A percentile compares a stretch with the other conserved stretches of the same genome.
phyloP scores from a whole-genome alignment of 2,888 invertebrate species.

The Poecilus cupreus region DNA sequence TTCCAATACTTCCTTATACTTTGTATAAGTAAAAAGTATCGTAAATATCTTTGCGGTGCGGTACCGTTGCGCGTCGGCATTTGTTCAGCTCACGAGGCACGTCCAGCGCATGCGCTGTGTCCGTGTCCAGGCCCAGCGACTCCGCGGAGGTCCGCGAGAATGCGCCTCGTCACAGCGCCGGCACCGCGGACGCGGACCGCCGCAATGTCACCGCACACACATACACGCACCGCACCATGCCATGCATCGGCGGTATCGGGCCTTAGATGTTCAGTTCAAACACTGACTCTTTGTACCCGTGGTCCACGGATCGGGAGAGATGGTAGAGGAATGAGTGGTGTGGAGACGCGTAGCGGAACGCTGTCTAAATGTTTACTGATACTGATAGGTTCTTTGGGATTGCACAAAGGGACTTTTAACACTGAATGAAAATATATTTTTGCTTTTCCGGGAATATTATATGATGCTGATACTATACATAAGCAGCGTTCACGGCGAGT shows the following conservation, averaged over 20 bases:
- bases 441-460: too few species aligned
- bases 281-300: not conserved
- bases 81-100: not conserved
- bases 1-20: too few species aligned
- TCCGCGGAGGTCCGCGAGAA: conserved; percentile 52
- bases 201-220: conserved; percentile 14
- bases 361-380: not conserved
- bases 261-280: conserved; percentile 4
- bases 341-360: not conserved
- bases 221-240: not conserved
- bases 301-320: too few species aligned
- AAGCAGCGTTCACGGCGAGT: too few species aligned
- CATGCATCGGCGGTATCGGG: not conserved
- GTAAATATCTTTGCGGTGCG: too few species aligned
- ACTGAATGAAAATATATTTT: too few species aligned
- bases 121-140: not conserved
- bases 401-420: too few species aligned
- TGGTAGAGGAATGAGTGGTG: not conserved
- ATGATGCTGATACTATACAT: too few species aligned
- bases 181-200: not conserved
- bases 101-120: too few species aligned
- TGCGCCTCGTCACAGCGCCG: conserved; percentile 48
- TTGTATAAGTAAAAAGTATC: too few species aligned
- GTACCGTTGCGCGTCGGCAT: not conserved
- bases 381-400: not conserved